Evolutionary conservation across 2,113 vertebrate species (phyloP), one percentile per base, ranked within the genome.

Genomic region (Chaenocephalus aceratus): DNA sequence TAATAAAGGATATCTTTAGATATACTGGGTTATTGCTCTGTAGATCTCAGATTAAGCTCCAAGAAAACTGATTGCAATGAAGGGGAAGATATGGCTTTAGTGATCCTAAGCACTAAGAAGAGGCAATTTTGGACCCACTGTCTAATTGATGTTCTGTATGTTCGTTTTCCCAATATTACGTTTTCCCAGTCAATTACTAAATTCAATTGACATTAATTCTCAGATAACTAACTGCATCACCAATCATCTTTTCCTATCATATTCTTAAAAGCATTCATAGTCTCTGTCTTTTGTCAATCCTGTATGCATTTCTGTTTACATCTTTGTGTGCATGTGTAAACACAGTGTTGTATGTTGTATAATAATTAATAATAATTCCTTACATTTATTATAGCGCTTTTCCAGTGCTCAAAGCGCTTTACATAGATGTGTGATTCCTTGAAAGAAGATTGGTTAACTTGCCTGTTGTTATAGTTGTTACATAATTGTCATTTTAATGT

Each of bases 81-180:
- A 59, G 48, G 45, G 16, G 52, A 84, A 36, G 6, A 34, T 62
- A 67, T 44, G 18, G 48, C 7, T 80, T 48, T n/a, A 56, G 34
- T 16, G 41, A 23, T 75, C 54, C 46, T 1, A 45, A n/a, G 45
- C 14, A 54, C 14, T 72, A 4, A 65, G 36, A 73, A 6, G 72
- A 36, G 7, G 66, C 9, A 18, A 1, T 21, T 4, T 54, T 64
- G 2, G 30, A 30, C 30, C 30, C 30, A 1, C 23, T 64, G 59
- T 30, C 3, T 30, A 4, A 23, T 13, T 58, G 0, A 12, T 41
- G 16, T 34, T 54, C 1, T 3, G 41, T 63, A 10, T 41, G n/a
- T n/a, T n/a, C n/a, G n/a, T n/a, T n/a, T n/a, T n/a, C n/a, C n/a
- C n/a, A n/a, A n/a, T n/a, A n/a, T n/a, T n/a, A 18, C 56, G 16